Evolutionary conservation across 2,797 vertebrate genomes (phyloP), one percentile per base, ranked within the genome.

Genomic region (Erpetoichthys calabaricus): DNA sequence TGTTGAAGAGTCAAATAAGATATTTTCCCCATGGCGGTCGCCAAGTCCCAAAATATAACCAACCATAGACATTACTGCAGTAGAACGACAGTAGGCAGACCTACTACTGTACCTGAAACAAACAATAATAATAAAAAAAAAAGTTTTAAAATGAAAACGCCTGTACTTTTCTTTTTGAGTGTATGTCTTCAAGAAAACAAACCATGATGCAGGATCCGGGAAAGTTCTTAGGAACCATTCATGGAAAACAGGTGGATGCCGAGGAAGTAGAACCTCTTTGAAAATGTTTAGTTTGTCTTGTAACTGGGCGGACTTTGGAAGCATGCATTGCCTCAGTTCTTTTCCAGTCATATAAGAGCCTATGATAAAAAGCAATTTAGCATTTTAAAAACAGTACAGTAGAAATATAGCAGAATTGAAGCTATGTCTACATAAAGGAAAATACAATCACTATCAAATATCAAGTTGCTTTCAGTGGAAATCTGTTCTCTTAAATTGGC

Each of bases 21-120:
- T 98, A 70, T 98, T 99, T 73, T 98, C 94, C 51, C 94, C 93
- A 6, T 98, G 95, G 9, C 95, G 92, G 70, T 99, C 96, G 42
- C 96, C 96, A 61, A 99, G 83, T 42, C 95, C 95, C 50, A 99
- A 81, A 72, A 97, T 75, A 70, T 98, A 99, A 7, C 96, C 96
- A 59, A 99, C 96, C 92, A 99, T 98, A 44, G 96, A 99, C 94
- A 99, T 99, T 47, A 99, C 94, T 1, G 96, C 96, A 0, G 89
- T 91, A 9, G 96, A 98, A 58, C 94, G 94, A 62, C 94, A 96
- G 70, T 97, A 98, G 0, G 92, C 90, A 47, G 95, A 98, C 65
- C 96, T 86, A 65, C 96, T 97, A 62, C 87, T 98, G 73, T 98
- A 99, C 95, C 95, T 99, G 69, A 0, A 51, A 53, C 7, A 49